phyloP scores from a whole-genome alignment of 2,888 invertebrate species.

The Crocallis elinguaria region DNA sequence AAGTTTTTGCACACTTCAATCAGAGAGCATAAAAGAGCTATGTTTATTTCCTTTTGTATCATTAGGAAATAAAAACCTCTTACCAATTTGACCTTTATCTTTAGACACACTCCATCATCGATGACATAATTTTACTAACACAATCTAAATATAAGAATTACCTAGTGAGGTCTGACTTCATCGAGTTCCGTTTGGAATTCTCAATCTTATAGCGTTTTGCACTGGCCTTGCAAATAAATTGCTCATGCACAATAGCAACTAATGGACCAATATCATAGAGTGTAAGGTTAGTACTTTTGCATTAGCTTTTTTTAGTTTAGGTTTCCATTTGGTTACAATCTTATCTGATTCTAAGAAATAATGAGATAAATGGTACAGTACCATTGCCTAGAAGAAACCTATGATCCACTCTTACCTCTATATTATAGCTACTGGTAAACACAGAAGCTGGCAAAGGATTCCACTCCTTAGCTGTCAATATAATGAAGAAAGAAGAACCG shows the following conservation, averaged over 20 bases:
- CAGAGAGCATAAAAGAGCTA: slow-evolving; percentile 3
- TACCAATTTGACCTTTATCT: slow-evolving; percentile 9
- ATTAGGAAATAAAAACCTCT: slow-evolving; percentile 6
- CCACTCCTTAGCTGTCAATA: too few relatives aligned
- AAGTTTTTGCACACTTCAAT: slow-evolving; percentile 7
- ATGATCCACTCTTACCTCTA: too few relatives aligned
- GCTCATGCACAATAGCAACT: slow-evolving; percentile 13
- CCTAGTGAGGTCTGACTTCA: slow-evolving; percentile 18
- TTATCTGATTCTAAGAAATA: too few relatives aligned
- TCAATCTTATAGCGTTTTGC: slow-evolving; percentile 7
- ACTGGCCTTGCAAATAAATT: slow-evolving; percentile 8
- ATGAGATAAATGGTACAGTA: too few relatives aligned
- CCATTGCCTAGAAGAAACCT: too few relatives aligned
- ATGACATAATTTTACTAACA: slow-evolving; percentile 24
- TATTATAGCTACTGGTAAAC: too few relatives aligned
- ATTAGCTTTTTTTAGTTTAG: too few relatives aligned
- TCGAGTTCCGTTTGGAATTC: slow-evolving; percentile 5
- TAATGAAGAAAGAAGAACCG: too few relatives aligned
- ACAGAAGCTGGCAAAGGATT: too few relatives aligned
- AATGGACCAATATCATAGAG: background rate
- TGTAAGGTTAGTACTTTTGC: background rate
- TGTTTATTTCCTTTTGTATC: background rate
- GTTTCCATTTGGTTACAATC: too few relatives aligned
- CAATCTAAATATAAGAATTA: slow-evolving; percentile 26
- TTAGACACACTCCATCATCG: slow-evolving; percentile 1